Conservation (phyloP, 2,113 vertebrate species). For the Peromyscus maniculatus region DNA sequence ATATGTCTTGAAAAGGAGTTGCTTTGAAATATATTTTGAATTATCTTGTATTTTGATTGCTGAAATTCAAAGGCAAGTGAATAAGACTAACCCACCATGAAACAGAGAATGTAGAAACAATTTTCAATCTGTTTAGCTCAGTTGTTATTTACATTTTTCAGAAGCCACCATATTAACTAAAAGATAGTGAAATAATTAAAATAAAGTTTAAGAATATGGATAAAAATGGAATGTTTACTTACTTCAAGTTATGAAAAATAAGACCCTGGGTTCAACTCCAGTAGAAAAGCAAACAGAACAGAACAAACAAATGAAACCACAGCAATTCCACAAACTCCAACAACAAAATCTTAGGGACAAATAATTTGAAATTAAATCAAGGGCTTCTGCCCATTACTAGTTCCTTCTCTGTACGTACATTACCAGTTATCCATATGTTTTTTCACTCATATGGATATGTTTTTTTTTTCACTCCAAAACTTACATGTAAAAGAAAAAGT, state of each 20-base stretch:
- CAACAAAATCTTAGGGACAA: background rate
- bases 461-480: background rate
- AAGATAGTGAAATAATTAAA: background rate
- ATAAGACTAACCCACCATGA: background rate
- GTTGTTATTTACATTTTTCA: background rate
- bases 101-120: background rate
- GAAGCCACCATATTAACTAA: background rate
- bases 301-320: background rate
- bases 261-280: background rate
- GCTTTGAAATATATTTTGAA: background rate
- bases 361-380: background rate
- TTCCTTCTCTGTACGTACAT: background rate
- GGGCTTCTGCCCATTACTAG: background rate
- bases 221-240: background rate
- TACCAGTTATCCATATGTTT: background rate
- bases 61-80: slow-evolving; percentile 26
- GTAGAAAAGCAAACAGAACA: background rate
- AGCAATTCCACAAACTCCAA: background rate
- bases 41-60: background rate
- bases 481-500: background rate
- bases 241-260: background rate
- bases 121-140: background rate
- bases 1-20: background rate
- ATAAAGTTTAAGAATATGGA: background rate
- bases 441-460: background rate